These are phyloP conservation scores for Myotis myotis DNA, from an alignment of 2,797 vertebrate species.

Conservation along the genomic window DNA sequence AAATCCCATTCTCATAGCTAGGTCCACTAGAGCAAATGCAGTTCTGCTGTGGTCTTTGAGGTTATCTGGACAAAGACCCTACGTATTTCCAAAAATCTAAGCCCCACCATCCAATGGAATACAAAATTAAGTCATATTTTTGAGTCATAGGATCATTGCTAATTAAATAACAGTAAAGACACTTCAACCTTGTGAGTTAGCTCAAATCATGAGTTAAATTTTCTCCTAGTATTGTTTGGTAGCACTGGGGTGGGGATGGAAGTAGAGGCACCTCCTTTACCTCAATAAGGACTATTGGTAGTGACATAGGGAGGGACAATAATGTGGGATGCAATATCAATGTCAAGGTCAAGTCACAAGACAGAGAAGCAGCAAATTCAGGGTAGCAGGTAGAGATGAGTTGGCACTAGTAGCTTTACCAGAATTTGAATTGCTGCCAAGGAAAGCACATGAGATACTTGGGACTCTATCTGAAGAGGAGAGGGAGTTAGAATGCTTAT, in stretches of 20 bases:
- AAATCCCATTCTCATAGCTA: not conserved
- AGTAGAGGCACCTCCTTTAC: not conserved
- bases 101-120: not conserved
- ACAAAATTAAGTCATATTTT: not conserved
- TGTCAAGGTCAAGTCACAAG: constrained; percentile 38
- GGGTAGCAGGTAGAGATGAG: not conserved
- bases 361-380: constrained; percentile 4
- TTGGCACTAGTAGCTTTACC: not conserved
- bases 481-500: not conserved
- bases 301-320: not conserved
- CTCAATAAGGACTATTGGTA: not conserved
- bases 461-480: constrained; percentile 12
- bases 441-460: constrained; percentile 13
- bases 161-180: not conserved
- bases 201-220: not conserved
- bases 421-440: constrained; percentile 45
- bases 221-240: not conserved
- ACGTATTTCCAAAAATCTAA: not conserved
- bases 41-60: not conserved
- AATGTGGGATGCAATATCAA: not conserved
- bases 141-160: not conserved
- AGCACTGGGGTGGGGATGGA: not conserved
- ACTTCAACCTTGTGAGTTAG: not conserved
- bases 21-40: not conserved
- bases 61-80: not conserved